These are phyloP conservation scores for Gasterosteus aculeatus DNA, from an alignment of 2,113 vertebrate species.

Conservation along the genomic window DNA sequence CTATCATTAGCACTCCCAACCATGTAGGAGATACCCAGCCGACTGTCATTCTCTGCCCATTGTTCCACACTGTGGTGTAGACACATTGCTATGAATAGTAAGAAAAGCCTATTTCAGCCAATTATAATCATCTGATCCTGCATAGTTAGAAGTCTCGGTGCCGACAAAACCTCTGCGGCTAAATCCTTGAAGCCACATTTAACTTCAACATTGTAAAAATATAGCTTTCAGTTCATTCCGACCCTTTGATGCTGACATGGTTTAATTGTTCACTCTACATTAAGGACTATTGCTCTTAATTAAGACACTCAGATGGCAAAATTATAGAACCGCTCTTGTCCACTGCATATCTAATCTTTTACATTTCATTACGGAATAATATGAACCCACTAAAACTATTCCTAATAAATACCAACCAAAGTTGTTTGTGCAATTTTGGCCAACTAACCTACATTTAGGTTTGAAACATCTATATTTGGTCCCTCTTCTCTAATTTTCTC, in stretches of 20 bases:
- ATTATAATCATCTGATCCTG: conserved; percentile 57
- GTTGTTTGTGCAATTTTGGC: not conserved
- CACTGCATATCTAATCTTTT: not conserved
- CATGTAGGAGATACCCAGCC: conserved; percentile 50
- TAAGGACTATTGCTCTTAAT: not conserved
- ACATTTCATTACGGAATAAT: not conserved
- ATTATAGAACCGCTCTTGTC: not conserved
- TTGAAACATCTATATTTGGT: not conserved
- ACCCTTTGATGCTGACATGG: not conserved
- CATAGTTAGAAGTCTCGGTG: conserved; percentile 47
- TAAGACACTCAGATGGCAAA: not conserved
- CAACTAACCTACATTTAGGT: not conserved
- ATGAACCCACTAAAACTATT: not conserved
- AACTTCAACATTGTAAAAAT: conserved; percentile 22
- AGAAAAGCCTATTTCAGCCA: conserved; percentile 57
- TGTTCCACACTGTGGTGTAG: conserved; percentile 64
- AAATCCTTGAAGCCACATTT: conserved; percentile 37
- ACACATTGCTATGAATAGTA: conserved; percentile 54
- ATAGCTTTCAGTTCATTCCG: not conserved
- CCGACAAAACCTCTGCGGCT: conserved; percentile 22
- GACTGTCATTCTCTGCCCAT: conserved; percentile 52
- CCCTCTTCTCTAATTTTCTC: not conserved
- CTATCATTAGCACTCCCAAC: conserved; percentile 71
- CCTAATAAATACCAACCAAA: not conserved
- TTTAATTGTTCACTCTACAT: not conserved